Percentiles rank a stretch among this genome's conserved stretches.
These are phyloP conservation scores for Clarias fuscus DNA, from an alignment of 2,797 vertebrate species.

Conservation along the genomic window DNA sequence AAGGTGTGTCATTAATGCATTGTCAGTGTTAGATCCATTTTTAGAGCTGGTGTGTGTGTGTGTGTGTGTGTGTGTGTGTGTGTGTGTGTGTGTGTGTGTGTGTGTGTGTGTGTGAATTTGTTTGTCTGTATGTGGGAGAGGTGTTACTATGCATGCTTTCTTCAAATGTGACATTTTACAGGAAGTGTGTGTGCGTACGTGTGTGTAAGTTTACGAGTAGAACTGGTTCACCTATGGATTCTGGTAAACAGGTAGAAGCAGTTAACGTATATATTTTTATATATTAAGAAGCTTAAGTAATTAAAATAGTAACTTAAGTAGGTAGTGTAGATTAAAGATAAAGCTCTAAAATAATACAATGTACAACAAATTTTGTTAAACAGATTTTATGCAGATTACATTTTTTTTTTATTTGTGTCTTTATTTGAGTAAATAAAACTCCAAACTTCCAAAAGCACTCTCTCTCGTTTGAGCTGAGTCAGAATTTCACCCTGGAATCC, in stretches of 20 bases:
- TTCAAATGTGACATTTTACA: background rate
- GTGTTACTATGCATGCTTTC: background rate
- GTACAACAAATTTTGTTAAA: background rate
- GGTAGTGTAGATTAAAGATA: background rate
- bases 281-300: background rate
- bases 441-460: background rate
- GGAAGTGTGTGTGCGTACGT: background rate
- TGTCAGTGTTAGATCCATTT: background rate
- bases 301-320: background rate
- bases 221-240: background rate
- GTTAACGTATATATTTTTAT: background rate
- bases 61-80: background rate
- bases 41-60: background rate
- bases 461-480: background rate
- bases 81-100: background rate
- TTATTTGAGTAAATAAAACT: slow-evolving; percentile 5
- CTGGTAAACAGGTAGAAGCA: background rate
- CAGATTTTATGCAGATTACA: background rate
- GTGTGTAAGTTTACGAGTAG: background rate
- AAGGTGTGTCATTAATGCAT: background rate
- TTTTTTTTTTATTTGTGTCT: background rate
- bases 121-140: background rate
- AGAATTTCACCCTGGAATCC: background rate
- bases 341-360: background rate
- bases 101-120: too few relatives aligned